phyloP scores from a whole-genome alignment of 2,113 vertebrate species.

The Laticauda colubrina region DNA sequence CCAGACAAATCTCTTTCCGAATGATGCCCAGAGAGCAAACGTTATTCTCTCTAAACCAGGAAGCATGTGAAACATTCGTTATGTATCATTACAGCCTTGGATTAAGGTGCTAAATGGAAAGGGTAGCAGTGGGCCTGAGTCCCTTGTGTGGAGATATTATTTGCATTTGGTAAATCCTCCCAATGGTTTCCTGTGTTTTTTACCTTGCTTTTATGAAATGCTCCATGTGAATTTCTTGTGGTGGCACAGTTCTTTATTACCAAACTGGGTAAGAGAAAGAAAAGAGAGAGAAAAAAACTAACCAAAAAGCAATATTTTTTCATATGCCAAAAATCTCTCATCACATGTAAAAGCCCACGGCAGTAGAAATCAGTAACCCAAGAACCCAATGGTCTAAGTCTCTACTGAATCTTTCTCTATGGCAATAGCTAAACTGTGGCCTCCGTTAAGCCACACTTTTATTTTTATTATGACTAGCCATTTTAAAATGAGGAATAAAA shows the following conservation, averaged over 20 bases:
- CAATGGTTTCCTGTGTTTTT: slow-evolving; percentile 9
- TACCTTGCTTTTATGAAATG: neutral
- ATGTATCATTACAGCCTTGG: neutral
- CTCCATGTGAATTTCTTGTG: neutral
- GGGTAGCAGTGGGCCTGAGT: neutral
- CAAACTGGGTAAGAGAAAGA: slow-evolving; percentile 56
- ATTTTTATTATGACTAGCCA: slow-evolving; percentile 51
- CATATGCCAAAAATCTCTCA: slow-evolving; percentile 69
- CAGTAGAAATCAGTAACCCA: slow-evolving; percentile 23
- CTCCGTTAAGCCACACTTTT: slow-evolving; percentile 22
- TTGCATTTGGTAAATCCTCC: slow-evolving; percentile 2
- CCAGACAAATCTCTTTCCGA: neutral
- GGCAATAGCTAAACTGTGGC: slow-evolving; percentile 46
- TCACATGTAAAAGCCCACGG: slow-evolving; percentile 19
- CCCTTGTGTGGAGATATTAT: neutral
- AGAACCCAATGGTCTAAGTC: slow-evolving; percentile 13
- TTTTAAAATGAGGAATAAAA: slow-evolving; percentile 60
- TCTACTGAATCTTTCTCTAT: slow-evolving; percentile 52
- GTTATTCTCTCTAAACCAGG: neutral
- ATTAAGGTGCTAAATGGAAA: neutral
- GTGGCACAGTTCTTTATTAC: slow-evolving; percentile 41
- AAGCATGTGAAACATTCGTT: neutral
- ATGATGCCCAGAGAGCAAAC: neutral
- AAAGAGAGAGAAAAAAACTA: neutral
- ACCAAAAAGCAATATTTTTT: slow-evolving; percentile 75